phyloP scores from a whole-genome alignment of 2,888 invertebrate genomes.

The Lasioglossum lativentre region DNA sequence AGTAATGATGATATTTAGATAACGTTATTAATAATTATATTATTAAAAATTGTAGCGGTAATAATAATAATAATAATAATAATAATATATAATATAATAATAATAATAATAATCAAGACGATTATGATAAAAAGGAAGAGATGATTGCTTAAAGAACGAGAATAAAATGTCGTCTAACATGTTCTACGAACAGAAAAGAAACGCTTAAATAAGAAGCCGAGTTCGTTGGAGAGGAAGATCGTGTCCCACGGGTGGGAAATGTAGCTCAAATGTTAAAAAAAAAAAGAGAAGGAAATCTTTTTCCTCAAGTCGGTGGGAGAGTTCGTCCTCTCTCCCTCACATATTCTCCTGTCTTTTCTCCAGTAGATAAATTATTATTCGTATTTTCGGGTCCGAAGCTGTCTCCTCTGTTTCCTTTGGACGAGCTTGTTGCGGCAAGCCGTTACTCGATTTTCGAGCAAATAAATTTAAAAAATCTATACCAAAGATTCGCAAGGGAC shows the following conservation, averaged over 20 bases:
- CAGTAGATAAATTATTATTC: slow-evolving; percentile 26
- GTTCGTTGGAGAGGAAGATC: slow-evolving; percentile 53
- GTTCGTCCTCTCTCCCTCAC: slow-evolving; percentile 47
- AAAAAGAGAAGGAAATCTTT: slow-evolving; percentile 1
- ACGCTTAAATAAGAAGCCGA: slow-evolving; percentile 65
- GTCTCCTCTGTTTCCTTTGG: not conserved
- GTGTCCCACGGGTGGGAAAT: slow-evolving; percentile 47
- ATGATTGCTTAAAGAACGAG: slow-evolving; percentile 56
- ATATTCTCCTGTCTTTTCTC: slow-evolving; percentile 50
- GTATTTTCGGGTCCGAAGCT: slow-evolving; percentile 28
- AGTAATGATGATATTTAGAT: slow-evolving; percentile 50
- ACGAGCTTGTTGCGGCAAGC: not conserved
- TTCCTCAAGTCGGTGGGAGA: slow-evolving; percentile 48
- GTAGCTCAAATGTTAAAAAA: slow-evolving; percentile 40
- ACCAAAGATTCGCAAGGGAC: slow-evolving; percentile 16
- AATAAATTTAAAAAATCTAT: slow-evolving; percentile 5
- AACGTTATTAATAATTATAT: slow-evolving; percentile 54
- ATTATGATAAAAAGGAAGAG: slow-evolving; percentile 57
- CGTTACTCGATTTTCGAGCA: not conserved
- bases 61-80: slow-evolving; percentile 50
- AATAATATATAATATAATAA: slow-evolving; percentile 39
- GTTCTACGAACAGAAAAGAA: slow-evolving; percentile 51
- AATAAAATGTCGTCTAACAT: slow-evolving; percentile 54
- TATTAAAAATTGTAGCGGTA: slow-evolving; percentile 45
- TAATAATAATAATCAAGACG: slow-evolving; percentile 58